Base-by-base conservation (phyloP, 2,888 invertebrate genomes). In the Cosmia trapezina region DNA sequence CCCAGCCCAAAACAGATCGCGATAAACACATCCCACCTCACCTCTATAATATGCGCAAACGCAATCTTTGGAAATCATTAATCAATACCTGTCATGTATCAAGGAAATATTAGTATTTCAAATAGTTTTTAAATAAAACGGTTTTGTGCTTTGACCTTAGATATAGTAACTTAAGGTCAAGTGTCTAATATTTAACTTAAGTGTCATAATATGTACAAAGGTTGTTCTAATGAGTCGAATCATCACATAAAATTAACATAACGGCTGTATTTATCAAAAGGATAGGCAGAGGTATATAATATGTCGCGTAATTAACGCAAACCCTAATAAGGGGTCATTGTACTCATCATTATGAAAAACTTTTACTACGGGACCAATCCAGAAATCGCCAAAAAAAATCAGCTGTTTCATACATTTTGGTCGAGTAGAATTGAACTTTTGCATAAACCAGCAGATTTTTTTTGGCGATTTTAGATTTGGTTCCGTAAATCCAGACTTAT, bases 51-150 rank as follows among this genome's bases (percentile, higher is more conserved):
- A 51, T 11, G 11, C 22, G 49, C 56, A 73, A 43, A 11, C 61
- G 73, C 17, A 33, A 41, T 73, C 41, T 7, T 14, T 4, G 37
- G 17, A 37, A 56, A 49, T 28, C 19, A 74, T 73, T 14, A 12
- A 75, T 73, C 45, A 59, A 65, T 59, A 43, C 43, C 8, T 28
- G 43, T 51, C 54, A 47, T 11, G 0, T 49, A 63, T 59, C 49
- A 74, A 65, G 73, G 65, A 37, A 59, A 65, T 59, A 51, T 37
- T 17, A 12, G 33, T 28, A 64, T 51, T 61, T 17, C 49, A 57
- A 56, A 74, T 45, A 53, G 8, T 12, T 45, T 45, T 53, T 61
- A 17, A 14, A n/a, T 33, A 12, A 59, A 72, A 73, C 17, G 0
- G 17, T 22, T 73, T 14, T 49, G 6, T 64, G 11, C 8, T 11